These are phyloP conservation scores for Slavum lentiscoides DNA, from an alignment of 2,888 invertebrate species.

Conservation along the genomic window DNA sequence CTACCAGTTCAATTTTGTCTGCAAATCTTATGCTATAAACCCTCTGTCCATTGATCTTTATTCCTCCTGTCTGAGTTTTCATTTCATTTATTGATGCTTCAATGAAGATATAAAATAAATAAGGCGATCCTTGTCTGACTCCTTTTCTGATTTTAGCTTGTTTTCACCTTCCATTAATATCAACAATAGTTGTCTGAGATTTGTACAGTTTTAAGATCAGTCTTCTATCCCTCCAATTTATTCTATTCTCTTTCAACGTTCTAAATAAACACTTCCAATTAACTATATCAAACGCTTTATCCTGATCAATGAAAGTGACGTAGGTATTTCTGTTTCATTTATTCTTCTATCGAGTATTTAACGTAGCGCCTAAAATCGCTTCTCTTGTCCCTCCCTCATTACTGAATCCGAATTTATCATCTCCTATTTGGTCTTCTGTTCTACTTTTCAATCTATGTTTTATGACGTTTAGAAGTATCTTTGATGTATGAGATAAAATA, in stretches of 20 bases:
- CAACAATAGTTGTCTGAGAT: background rate
- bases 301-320: background rate
- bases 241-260: conserved; percentile 3
- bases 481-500: background rate
- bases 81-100: conserved; percentile 29
- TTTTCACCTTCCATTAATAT: background rate
- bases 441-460: no score
- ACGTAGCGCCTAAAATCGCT: background rate
- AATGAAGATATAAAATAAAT: conserved; percentile 41
- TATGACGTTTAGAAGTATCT: no score
- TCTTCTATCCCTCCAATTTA: conserved; percentile 5
- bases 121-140: conserved; percentile 20
- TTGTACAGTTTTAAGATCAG: conserved; percentile 1
- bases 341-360: background rate
- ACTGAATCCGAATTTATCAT: background rate
- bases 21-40: background rate
- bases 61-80: conserved; percentile 30
- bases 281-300: background rate
- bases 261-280: conserved; percentile 5
- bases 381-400: background rate
- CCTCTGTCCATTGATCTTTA: conserved; percentile 46
- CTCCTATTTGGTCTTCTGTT: background rate
- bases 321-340: background rate
- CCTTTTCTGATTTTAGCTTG: no score
- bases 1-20: conserved; percentile 24